Conservation (phyloP, 2,888 invertebrate species). For the Nesidiocoris tenuis region DNA sequence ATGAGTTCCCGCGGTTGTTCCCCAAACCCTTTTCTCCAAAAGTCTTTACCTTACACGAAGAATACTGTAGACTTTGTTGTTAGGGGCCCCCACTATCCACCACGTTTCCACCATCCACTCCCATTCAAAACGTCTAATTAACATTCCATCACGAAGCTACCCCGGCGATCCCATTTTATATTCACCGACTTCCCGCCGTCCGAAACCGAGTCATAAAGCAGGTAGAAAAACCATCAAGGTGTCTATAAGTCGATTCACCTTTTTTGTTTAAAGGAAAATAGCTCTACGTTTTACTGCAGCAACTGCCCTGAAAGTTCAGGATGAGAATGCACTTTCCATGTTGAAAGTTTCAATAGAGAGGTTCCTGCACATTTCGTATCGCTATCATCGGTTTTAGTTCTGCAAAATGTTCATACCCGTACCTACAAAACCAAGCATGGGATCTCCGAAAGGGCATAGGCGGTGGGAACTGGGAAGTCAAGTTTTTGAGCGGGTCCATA, state of each 20-base stretch:
- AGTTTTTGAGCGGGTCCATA: too few species aligned
- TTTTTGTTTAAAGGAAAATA: too few species aligned
- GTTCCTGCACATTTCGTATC: too few species aligned
- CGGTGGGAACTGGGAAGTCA: too few species aligned
- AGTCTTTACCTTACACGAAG: neutral
- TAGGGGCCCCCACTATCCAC: neutral
- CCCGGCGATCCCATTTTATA: slow-evolving; percentile 16
- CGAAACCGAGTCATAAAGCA: neutral
- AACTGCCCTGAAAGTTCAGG: too few species aligned
- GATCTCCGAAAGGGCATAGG: too few species aligned
- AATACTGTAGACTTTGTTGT: neutral
- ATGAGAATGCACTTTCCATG: too few species aligned
- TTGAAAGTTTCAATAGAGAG: too few species aligned
- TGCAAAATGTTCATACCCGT: too few species aligned
- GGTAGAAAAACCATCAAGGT: neutral
- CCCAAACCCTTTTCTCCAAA: neutral
- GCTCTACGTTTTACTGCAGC: too few species aligned
- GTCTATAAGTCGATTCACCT: neutral
- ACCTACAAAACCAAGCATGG: too few species aligned
- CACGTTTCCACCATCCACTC: neutral
- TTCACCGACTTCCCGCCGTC: slow-evolving; percentile 8
- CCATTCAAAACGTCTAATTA: slow-evolving; percentile 12
- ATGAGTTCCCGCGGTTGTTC: neutral
- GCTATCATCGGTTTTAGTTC: too few species aligned
- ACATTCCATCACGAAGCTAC: slow-evolving; percentile 22